phyloP scores from a whole-genome alignment of 1,140 invertebrate species.

The Papilio dardanus region DNA sequence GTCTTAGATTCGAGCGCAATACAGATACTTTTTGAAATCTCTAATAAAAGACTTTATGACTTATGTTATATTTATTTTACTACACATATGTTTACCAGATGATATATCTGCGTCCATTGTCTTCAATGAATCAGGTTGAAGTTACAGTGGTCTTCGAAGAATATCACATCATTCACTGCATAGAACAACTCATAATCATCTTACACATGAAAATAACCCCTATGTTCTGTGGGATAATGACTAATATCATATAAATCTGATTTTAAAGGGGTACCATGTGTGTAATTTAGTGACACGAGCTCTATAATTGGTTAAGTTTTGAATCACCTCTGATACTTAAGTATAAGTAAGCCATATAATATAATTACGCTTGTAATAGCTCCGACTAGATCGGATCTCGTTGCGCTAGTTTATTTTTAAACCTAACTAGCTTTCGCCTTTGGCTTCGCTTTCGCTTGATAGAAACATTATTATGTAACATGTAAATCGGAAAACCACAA shows the following conservation, averaged over 20 bases:
- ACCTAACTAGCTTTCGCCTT: conserved; percentile 17
- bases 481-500: not conserved
- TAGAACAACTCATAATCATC: not conserved
- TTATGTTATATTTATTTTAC: not conserved
- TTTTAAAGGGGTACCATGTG: not conserved
- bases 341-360: conserved; percentile 19
- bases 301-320: conserved; percentile 4
- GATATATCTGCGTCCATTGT: conserved; percentile 15
- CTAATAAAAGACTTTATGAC: not conserved
- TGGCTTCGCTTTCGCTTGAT: conserved; percentile 13
- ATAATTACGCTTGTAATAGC: conserved; percentile 19
- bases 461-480: conserved; percentile 5
- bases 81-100: not conserved
- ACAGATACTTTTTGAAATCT: no score
- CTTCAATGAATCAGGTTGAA: conserved; percentile 1
- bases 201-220: not conserved
- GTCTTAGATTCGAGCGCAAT: no score
- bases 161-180: not conserved
- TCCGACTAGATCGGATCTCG: conserved; percentile 12
- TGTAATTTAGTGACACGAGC: not conserved
- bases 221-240: not conserved
- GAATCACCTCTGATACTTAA: not conserved
- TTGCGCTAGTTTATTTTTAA: conserved; percentile 20
- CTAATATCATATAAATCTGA: not conserved
- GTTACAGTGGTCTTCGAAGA: not conserved